These are phyloP conservation scores for Pogonomyrmex californicus DNA, from an alignment of 1,140 invertebrate species.

Conservation along the genomic window DNA sequence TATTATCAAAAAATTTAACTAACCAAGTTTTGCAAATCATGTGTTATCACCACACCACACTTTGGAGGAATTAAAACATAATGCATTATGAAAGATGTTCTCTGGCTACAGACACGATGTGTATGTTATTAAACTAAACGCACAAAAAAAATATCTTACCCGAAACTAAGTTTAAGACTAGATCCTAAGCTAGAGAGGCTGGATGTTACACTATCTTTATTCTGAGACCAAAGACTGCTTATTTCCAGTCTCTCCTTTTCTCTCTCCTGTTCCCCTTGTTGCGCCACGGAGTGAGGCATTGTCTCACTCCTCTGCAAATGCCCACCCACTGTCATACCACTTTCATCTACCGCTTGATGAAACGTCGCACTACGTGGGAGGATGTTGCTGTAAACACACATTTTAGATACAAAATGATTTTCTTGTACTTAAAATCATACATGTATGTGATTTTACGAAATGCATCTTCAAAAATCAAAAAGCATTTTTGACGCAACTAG, in stretches of 20 bases:
- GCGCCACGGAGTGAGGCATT: conserved; percentile 89
- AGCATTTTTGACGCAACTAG: conserved; percentile 1
- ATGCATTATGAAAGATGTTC: neutral
- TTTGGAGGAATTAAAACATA: conserved; percentile 28
- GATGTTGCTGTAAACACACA: conserved; percentile 78
- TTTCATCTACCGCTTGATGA: conserved; percentile 83
- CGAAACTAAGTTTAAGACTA: conserved; percentile 94
- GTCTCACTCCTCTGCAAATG: conserved; percentile 93
- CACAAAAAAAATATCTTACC: conserved; percentile 87
- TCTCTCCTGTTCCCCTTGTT: conserved; percentile 84
- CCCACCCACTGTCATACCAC: conserved; percentile 77
- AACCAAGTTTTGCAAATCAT: neutral
- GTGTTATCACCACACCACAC: neutral
- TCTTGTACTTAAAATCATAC: conserved; percentile 40
- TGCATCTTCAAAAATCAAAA: neutral
- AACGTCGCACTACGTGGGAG: conserved; percentile 85
- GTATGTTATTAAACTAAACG: conserved; percentile 39
- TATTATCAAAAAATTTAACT: neutral
- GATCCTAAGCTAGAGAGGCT: conserved; percentile 92
- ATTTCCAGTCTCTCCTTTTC: conserved; percentile 84
- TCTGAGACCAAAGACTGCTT: conserved; percentile 85
- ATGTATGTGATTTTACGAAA: neutral
- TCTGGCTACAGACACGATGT: neutral
- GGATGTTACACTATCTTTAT: conserved; percentile 90
- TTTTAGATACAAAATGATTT: conserved; percentile 30